These are phyloP conservation scores for Drosophila baimaii DNA, from an alignment of 1,140 invertebrate genomes.

Conservation along the genomic window DNA sequence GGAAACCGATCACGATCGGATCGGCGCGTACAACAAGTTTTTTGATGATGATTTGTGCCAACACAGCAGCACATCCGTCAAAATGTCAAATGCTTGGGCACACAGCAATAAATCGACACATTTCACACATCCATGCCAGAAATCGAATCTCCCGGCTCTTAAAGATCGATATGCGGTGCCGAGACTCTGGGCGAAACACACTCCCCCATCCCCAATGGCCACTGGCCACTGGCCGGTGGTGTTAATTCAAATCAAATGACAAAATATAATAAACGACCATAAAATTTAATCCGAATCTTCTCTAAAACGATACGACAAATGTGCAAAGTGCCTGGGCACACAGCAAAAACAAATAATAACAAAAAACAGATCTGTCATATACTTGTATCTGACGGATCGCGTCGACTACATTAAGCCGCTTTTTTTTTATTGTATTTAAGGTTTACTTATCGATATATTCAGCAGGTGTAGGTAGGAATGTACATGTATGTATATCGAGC, in stretches of 20 bases:
- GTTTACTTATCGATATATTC: no score
- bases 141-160: constrained; percentile 14
- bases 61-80: constrained; percentile 27
- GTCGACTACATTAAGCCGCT: constrained; percentile 3
- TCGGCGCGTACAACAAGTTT: constrained; percentile 9
- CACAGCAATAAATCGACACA: constrained; percentile 28
- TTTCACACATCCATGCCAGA: constrained; percentile 46
- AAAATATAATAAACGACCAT: constrained; percentile 79
- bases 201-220: not conserved
- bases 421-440: no score
- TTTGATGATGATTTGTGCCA: constrained; percentile 30
- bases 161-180: constrained; percentile 20
- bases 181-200: constrained; percentile 38
- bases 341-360: not conserved
- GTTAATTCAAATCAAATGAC: constrained; percentile 79
- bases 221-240: constrained; percentile 28
- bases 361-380: not conserved
- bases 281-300: constrained; percentile 74
- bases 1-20: constrained; percentile 21
- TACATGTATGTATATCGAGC: no score
- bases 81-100: constrained; percentile 51
- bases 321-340: constrained; percentile 58
- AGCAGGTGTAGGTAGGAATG: no score
- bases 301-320: constrained; percentile 66
- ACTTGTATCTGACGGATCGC: not conserved